A percentile compares a stretch with the other conserved stretches of the same genome.
Conservation (phyloP, 2,888 invertebrate genomes). For the Lagria hirta region DNA sequence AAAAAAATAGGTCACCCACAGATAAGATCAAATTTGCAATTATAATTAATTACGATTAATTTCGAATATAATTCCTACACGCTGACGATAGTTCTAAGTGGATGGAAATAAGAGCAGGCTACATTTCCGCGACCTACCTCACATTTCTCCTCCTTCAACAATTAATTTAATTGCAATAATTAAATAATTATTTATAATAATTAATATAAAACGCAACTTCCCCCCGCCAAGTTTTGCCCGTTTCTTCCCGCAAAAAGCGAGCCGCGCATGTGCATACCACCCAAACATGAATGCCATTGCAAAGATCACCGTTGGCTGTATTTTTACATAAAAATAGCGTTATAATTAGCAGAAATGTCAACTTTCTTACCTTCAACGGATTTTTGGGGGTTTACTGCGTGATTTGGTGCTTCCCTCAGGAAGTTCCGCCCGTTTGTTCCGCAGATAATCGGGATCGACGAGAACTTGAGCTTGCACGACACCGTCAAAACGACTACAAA, state of each 20-base stretch:
- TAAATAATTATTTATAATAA: no score
- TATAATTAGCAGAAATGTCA: slow-evolving; percentile 35
- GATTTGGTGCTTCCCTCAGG: slow-evolving; percentile 26
- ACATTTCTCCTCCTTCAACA: no score
- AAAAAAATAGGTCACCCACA: no score
- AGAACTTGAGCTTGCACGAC: slow-evolving; percentile 23
- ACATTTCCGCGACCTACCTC: no score
- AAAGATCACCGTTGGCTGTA: slow-evolving; percentile 37
- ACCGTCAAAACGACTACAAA: slow-evolving; percentile 46
- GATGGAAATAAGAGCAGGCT: no score
- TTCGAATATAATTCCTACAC: no score
- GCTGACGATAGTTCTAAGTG: no score
- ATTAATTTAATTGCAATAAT: no score
- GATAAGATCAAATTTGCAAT: no score
- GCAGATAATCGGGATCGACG: slow-evolving; percentile 23
- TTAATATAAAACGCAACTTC: no score
- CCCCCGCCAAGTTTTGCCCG: not conserved
- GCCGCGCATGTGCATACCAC: slow-evolving; percentile 39
- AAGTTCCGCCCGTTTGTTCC: slow-evolving; percentile 31
- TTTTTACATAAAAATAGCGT: slow-evolving; percentile 30
- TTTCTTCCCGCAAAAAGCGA: slow-evolving; percentile 37
- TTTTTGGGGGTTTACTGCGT: slow-evolving; percentile 25
- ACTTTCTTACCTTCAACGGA: slow-evolving; percentile 37
- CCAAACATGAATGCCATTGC: slow-evolving; percentile 47
- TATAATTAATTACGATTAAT: no score